A percentile compares a stretch with the other conserved stretches of the same genome.
Evolutionary conservation across 2,113 vertebrate genomes (phyloP).

Genomic region (Hippocampus guttulatus): DNA sequence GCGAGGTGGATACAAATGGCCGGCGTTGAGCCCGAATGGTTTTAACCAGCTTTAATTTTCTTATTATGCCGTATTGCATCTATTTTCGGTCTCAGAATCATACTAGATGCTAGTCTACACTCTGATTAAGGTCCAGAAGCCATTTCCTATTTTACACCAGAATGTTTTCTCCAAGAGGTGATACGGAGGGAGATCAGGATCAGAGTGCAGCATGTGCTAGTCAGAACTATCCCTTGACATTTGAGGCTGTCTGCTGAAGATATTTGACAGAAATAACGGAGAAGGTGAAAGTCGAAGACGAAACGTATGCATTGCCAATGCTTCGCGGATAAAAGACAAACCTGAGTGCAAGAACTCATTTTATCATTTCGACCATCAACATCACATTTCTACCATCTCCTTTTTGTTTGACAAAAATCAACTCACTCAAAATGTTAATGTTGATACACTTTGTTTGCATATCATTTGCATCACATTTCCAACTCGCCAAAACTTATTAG

Average conservation of each 20-base stretch:
- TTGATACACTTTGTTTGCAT: too few relatives aligned
- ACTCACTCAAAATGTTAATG: too few relatives aligned
- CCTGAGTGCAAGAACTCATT: too few relatives aligned
- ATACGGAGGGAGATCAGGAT: not conserved
- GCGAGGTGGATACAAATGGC: too few relatives aligned
- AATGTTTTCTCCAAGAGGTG: slow-evolving; percentile 2
- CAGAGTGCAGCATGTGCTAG: not conserved
- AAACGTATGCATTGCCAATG: not conserved
- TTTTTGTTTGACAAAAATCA: too few relatives aligned
- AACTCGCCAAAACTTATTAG: too few relatives aligned
- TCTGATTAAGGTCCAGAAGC: not conserved
- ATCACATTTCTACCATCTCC: too few relatives aligned
- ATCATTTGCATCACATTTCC: too few relatives aligned
- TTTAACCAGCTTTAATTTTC: too few relatives aligned
- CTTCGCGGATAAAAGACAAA: not conserved
- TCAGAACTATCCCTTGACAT: slow-evolving; percentile 9
- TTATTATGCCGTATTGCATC: not conserved
- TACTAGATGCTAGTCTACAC: slow-evolving; percentile 4
- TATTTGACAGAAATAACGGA: slow-evolving; percentile 2
- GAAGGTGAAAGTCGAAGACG: not conserved
- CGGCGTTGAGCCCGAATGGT: too few relatives aligned
- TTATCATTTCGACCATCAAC: too few relatives aligned
- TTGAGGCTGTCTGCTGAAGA: slow-evolving; percentile 1
- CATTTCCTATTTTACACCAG: slow-evolving; percentile 1
- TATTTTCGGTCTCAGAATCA: not conserved